Base-by-base conservation (phyloP, 2,113 vertebrate species). In the Pithys albifrons region DNA sequence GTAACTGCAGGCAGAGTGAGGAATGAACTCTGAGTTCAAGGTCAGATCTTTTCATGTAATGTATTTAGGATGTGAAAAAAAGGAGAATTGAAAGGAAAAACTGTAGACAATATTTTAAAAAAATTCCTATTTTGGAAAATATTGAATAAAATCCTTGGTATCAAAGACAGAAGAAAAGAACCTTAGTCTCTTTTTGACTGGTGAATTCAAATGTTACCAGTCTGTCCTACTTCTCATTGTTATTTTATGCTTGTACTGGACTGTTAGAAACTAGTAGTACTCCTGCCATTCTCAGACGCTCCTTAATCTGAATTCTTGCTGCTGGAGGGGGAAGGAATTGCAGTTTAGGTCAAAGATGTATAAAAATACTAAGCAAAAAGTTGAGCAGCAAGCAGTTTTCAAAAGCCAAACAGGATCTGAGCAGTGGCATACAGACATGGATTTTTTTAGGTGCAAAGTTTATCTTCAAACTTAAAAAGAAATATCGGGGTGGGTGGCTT, bases 401-500 rank as follows among this genome's bases (percentile, higher is more conserved):
- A 55, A 70, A 89, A 89, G 9, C 39, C 43, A 39, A 22, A 13
- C 4, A 57, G 43, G 8, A 67, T 31, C 22, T 39, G 25, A 64
- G 18, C 46, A 48, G 51, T 31, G 41, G 17, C 43, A 37, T 12
- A 19, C 1, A 6, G 18, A 7, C 7, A 4, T 9, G 6, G 22
- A 10, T 46, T 49, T 61, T 39, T 91, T 69, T 14, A 54, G 31
- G 5, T 54, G 57, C 20, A 39, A 91, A 57, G 16, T 49, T 89
- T 70, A 58, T 37, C 25, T 35, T 64, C n/a, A 90, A 64, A 8
- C 10, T 51, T 51, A 41, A 66, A 93, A 37, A n/a, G 19, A 62
- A 62, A 35, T 0, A 14, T 4, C 39, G 28, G 6, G 6, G 2
- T 31, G 9, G 19, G 2, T 55, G 13, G 4, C 28, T 70, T 71